Percentiles rank a stretch among this genome's conserved stretches.
phyloP scores from a whole-genome alignment of 2,888 invertebrate species.

The Melanostoma mellinum region DNA sequence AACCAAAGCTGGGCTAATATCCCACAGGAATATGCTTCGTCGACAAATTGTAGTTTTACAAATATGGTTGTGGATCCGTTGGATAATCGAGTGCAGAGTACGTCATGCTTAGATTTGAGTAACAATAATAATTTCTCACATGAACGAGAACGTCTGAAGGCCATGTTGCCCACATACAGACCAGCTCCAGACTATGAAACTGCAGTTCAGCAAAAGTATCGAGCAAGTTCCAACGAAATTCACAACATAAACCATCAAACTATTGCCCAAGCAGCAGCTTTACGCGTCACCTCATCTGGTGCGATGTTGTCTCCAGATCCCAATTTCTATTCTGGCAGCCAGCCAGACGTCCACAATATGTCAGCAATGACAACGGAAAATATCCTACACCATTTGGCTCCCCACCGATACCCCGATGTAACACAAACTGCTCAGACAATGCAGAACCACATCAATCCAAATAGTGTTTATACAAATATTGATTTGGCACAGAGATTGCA shows the following conservation, averaged over 20 bases:
- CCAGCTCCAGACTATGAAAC: slow-evolving; percentile 98
- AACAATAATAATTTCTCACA: slow-evolving; percentile 79
- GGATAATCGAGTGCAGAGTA: slow-evolving; percentile 79
- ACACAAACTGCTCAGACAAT: slow-evolving; percentile 83
- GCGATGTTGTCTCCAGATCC: slow-evolving; percentile 71
- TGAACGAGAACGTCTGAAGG: slow-evolving; percentile 84
- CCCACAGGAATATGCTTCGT: slow-evolving; percentile 75
- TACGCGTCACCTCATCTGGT: slow-evolving; percentile 75
- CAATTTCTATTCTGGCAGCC: slow-evolving; percentile 84
- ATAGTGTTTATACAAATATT: slow-evolving; percentile 76
- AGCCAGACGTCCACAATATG: slow-evolving; percentile 88
- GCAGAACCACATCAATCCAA: slow-evolving; percentile 77
- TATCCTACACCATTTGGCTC: slow-evolving; percentile 79
- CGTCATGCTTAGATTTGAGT: slow-evolving; percentile 81
- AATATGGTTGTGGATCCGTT: slow-evolving; percentile 73
- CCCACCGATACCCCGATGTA: slow-evolving; percentile 85
- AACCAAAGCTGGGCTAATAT: slow-evolving; percentile 75
- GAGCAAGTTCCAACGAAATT: slow-evolving; percentile 83
- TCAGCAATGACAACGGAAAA: slow-evolving; percentile 76
- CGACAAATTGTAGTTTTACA: slow-evolving; percentile 74
- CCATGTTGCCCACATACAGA: slow-evolving; percentile 91
- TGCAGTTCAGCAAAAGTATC: slow-evolving; percentile 93
- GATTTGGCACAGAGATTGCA: slow-evolving; percentile 80
- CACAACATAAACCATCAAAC: slow-evolving; percentile 78
- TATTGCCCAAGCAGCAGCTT: slow-evolving; percentile 74